Percentiles rank a stretch among this genome's conserved stretches.
Evolutionary conservation across 1,140 invertebrate species (phyloP).

Genomic region (Metaphire vulgaris): DNA sequence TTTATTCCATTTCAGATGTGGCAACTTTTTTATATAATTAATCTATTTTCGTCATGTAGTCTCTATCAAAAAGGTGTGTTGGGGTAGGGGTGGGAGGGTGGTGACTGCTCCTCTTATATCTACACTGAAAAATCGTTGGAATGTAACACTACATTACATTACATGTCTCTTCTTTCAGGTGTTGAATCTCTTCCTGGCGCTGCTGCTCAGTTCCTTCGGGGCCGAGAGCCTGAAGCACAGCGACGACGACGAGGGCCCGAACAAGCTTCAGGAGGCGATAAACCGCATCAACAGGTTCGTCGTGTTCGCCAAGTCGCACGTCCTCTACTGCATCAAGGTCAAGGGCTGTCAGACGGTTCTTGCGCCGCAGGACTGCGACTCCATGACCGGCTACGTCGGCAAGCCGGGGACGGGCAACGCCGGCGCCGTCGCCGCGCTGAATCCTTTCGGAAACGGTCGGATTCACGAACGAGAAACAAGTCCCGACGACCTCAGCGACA

Average conservation of each 20-base stretch:
- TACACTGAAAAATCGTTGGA: too few species aligned
- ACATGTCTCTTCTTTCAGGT: slow-evolving; percentile 60
- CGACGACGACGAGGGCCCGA: slow-evolving; percentile 69
- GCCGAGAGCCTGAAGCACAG: slow-evolving; percentile 56
- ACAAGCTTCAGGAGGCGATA: slow-evolving; percentile 96
- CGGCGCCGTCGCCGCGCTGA: too few species aligned
- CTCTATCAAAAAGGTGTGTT: too few species aligned
- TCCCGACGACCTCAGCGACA: neutral
- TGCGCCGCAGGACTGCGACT: too few species aligned
- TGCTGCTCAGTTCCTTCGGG: slow-evolving; percentile 96
- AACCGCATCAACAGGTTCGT: slow-evolving; percentile 85
- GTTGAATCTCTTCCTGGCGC: slow-evolving; percentile 95
- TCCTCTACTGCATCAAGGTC: slow-evolving; percentile 29
- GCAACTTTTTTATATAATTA: too few species aligned
- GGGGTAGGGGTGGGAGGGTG: too few species aligned
- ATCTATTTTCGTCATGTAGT: too few species aligned
- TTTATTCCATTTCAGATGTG: too few species aligned
- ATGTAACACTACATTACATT: too few species aligned
- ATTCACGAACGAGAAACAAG: slow-evolving; percentile 4
- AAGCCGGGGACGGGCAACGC: neutral
- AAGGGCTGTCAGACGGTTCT: too few species aligned
- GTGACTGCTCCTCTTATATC: too few species aligned
- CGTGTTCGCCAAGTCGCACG: slow-evolving; percentile 67
- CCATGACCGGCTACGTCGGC: too few species aligned
- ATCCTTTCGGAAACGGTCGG: slow-evolving; percentile 4